Conservation (phyloP, 2,888 invertebrate species). For the Drosophila parthenogenetica region DNA sequence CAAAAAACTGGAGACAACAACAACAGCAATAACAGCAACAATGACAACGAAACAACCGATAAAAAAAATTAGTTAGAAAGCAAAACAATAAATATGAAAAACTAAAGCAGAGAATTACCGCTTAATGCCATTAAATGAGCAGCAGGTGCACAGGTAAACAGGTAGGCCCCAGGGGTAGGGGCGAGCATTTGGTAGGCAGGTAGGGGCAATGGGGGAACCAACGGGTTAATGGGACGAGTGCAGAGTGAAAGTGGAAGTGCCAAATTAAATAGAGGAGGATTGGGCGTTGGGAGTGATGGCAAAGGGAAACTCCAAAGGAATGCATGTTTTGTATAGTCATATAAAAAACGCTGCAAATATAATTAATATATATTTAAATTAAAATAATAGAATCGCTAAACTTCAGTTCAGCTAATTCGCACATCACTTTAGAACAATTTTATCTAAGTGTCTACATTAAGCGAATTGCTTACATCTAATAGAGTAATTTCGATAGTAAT, state of each 20-base stretch:
- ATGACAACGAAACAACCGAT: slow-evolving; percentile 10
- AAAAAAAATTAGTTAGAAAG: slow-evolving; percentile 54
- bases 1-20: slow-evolving; percentile 5
- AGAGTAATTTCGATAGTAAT: too few relatives aligned
- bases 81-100: slow-evolving; percentile 49
- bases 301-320: too few relatives aligned
- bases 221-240: background rate
- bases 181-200: background rate
- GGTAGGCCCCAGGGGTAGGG: background rate
- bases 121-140: slow-evolving; percentile 52
- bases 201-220: background rate
- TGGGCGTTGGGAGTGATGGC: too few relatives aligned
- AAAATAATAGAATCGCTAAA: too few relatives aligned
- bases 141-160: slow-evolving; percentile 40
- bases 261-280: slow-evolving; percentile 1
- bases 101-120: slow-evolving; percentile 47
- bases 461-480: too few relatives aligned
- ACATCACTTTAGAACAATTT: too few relatives aligned
- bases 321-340: too few relatives aligned
- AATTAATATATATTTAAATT: too few relatives aligned
- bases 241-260: slow-evolving; percentile 30
- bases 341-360: too few relatives aligned
- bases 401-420: too few relatives aligned
- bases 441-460: too few relatives aligned
- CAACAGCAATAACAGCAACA: slow-evolving; percentile 14